Evolutionary conservation across 2,888 invertebrate species (phyloP).

Genomic region (Eupithecia tripunctaria): DNA sequence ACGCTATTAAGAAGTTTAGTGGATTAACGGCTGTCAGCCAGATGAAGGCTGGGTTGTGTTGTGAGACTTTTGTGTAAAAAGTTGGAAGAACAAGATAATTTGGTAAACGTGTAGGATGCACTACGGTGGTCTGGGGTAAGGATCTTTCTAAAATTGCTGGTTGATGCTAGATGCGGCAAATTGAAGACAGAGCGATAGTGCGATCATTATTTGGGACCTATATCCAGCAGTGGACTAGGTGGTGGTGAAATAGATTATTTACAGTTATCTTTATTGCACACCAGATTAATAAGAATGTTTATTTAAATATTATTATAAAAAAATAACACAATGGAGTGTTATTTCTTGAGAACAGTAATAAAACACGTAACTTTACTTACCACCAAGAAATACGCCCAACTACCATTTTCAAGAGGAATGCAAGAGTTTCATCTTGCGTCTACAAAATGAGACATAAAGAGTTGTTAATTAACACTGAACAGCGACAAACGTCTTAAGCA

Average conservation of each 20-base stretch:
- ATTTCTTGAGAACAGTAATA: not conserved
- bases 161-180: not conserved
- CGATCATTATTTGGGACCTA: not conserved
- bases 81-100: not conserved
- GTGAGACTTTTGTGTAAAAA: not conserved
- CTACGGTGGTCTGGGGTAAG: not conserved
- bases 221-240: not conserved
- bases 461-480: constrained; percentile 73
- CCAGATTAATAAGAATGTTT: not conserved
- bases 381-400: not conserved
- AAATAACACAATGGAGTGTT: not conserved
- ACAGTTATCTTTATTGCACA: not conserved
- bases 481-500: constrained; percentile 64
- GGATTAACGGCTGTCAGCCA: constrained; percentile 27
- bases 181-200: not conserved
- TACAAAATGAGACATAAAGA: constrained; percentile 49
- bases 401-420: constrained; percentile 28
- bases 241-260: not conserved
- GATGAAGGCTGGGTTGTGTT: constrained; percentile 4
- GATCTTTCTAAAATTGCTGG: not conserved
- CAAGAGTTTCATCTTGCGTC: constrained; percentile 26
- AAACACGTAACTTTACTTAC: not conserved
- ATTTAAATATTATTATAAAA: not conserved
- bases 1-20: constrained; percentile 32
- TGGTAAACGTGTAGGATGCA: not conserved